Evolutionary conservation across 2,113 vertebrate species (phyloP).

Genomic region (Nothobranchius furzeri): DNA sequence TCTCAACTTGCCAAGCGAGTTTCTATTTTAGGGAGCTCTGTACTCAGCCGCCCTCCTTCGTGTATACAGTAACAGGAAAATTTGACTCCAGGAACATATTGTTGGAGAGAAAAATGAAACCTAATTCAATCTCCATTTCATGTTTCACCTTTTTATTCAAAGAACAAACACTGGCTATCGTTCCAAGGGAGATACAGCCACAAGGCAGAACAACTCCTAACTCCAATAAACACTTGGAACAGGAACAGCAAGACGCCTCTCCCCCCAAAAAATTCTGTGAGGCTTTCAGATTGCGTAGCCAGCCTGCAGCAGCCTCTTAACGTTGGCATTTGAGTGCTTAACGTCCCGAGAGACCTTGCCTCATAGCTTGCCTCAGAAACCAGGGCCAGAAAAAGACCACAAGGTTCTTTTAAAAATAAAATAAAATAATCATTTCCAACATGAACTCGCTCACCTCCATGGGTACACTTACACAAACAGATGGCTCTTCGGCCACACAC

Average conservation of each 20-base stretch:
- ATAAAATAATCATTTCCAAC: constrained; percentile 20
- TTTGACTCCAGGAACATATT: constrained; percentile 54
- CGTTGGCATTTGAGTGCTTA: constrained; percentile 49
- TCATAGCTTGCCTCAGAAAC: constrained; percentile 47
- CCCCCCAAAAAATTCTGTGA: constrained; percentile 46
- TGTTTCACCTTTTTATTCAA: constrained; percentile 64
- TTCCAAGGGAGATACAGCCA: constrained; percentile 59
- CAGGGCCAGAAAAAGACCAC: constrained; percentile 54
- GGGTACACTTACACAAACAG: constrained; percentile 41
- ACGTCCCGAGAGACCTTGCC: constrained; percentile 46
- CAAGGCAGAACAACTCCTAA: constrained; percentile 72
- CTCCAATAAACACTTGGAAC: constrained; percentile 77
- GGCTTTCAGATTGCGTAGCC: constrained; percentile 52
- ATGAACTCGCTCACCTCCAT: constrained; percentile 53
- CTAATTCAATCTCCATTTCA: constrained; percentile 55
- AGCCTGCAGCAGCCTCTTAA: constrained; percentile 47
- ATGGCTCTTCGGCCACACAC: constrained; percentile 15
- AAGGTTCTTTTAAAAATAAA: constrained; percentile 27
- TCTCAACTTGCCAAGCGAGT: constrained; percentile 6
- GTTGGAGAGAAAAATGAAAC: constrained; percentile 16
- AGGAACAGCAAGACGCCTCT: constrained; percentile 57
- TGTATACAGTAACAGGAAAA: constrained; percentile 10
- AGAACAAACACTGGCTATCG: constrained; percentile 63
- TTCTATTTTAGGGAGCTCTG: constrained; percentile 17
- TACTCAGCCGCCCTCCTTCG: background rate